Percentiles rank a stretch among this genome's conserved stretches.
phyloP scores from a whole-genome alignment of 2,113 vertebrate species.

The Otus sunia region DNA sequence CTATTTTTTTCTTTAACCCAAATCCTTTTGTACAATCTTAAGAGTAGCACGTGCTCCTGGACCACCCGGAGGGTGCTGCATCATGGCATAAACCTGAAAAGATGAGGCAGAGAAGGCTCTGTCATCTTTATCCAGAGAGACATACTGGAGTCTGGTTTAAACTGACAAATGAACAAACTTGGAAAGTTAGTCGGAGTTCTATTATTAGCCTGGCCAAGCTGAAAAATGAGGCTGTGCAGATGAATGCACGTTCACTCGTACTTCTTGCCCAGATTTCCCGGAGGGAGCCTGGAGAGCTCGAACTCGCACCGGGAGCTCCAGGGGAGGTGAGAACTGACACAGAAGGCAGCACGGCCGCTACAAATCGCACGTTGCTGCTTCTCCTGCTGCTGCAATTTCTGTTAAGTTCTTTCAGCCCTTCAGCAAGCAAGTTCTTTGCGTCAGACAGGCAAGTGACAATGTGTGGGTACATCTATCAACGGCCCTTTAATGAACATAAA shows the following conservation, averaged over 20 bases:
- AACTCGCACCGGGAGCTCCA: fast-evolving
- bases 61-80: background rate
- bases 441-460: background rate
- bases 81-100: background rate
- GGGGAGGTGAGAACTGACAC: background rate
- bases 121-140: background rate
- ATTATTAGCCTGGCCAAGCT: background rate
- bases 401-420: background rate
- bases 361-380: background rate
- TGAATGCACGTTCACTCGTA: fast-evolving
- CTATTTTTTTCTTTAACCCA: background rate
- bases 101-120: background rate
- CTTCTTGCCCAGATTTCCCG: background rate
- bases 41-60: background rate
- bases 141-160: background rate
- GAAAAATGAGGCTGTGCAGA: background rate
- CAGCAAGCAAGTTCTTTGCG: background rate
- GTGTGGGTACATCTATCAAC: background rate
- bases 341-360: background rate
- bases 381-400: background rate
- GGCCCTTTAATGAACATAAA: fast-evolving
- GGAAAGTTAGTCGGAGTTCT: background rate
- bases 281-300: background rate
- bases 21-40: background rate
- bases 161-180: background rate